Evolutionary conservation across 1,140 invertebrate genomes (phyloP), one percentile per base, ranked within the genome.

Genomic region (Elysia chlorotica): DNA sequence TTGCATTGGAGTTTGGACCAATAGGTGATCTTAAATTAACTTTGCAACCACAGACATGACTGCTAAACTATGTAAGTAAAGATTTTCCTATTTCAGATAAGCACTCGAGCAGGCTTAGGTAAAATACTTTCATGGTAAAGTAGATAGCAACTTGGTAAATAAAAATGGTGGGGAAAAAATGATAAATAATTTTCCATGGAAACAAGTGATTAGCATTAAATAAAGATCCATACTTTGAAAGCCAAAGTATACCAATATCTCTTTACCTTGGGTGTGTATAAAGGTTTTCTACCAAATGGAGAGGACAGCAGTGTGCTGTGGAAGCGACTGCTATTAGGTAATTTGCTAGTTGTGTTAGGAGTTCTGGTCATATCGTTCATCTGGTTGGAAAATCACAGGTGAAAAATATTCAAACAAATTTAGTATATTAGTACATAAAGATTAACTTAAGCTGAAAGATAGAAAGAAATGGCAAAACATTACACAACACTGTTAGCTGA

Each of bases 301-400:
- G 81, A 83, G 36, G 75, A 75, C 66, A 83, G 77, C 21, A 81
- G 71, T 71, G 76, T 81, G 48, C 68, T 76, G 37, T 81, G 79
- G 66, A 80, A 76, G 31, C 74, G 62, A 41, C 78, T 81, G 57
- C 17, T 2, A 31, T 61, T 61, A 61, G 68, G 68, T n/a, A 71
- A 71, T 33, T 48, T 61, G 37, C 68, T 62, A 61, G 68, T 71
- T 30, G 57, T 71, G 68, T 71, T 69, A 35, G 81, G 81, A 21
- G 81, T 83, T 74, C 76, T 80, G 33, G 65, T 61, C 48, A 78
- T 79, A 35, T 80, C 78, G 74, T 83, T 81, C 76, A 81, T 38
- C 81, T 83, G 74, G 74, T 74, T 67, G 17, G 23, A 5, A 30
- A 41, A 19, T 30, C 10, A 28, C 2, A 67, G 3, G 31, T 30